phyloP scores from a whole-genome alignment of 2,888 invertebrate species.

The Drosophila infuscata region DNA sequence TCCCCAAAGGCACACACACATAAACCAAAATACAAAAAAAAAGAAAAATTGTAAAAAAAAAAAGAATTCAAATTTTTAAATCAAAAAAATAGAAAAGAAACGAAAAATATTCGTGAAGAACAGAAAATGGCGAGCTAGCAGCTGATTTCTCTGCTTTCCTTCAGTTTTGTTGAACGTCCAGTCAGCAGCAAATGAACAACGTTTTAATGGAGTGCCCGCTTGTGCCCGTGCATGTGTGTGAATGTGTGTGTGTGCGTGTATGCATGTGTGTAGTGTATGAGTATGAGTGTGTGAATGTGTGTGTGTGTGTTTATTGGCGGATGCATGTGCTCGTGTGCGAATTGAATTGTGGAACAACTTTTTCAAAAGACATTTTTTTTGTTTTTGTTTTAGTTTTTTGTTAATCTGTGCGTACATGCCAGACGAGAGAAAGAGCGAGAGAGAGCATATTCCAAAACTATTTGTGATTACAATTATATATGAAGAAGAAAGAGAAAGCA shows the following conservation, averaged over 20 bases:
- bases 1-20: constrained; percentile 9
- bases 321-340: constrained; percentile 25
- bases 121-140: constrained; percentile 8
- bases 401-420: constrained; percentile 17
- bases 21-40: constrained; percentile 5
- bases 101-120: background rate
- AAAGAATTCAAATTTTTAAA: constrained; percentile 3
- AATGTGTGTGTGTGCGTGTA: constrained; percentile 9
- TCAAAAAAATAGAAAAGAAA: constrained; percentile 9
- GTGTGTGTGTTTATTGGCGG: constrained; percentile 4
- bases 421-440: constrained; percentile 17
- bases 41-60: constrained; percentile 3
- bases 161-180: constrained; percentile 28
- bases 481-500: constrained; percentile 57
- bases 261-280: background rate
- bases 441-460: constrained; percentile 78
- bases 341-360: constrained; percentile 16
- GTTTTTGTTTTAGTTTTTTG: constrained; percentile 17
- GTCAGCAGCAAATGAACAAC: constrained; percentile 43
- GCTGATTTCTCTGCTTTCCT: constrained; percentile 13
- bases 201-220: constrained; percentile 25
- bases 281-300: constrained; percentile 6
- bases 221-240: constrained; percentile 4
- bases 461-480: constrained; percentile 77
- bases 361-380: constrained; percentile 28